Conservation (phyloP, 2,113 vertebrate species). For the Rhineura floridana region DNA sequence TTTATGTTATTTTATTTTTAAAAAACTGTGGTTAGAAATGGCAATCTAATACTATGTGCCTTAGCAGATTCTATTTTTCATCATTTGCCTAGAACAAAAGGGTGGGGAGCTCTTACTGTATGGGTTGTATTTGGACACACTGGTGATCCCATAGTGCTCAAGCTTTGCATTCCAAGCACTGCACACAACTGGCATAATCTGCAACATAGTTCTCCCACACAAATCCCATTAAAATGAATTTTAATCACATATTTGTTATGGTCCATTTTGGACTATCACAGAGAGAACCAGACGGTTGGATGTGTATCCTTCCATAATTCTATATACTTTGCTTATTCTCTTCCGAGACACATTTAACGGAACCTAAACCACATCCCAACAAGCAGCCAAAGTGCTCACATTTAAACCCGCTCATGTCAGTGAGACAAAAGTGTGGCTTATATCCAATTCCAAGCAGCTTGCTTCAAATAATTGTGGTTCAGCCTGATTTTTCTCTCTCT, state of each 20-base stretch:
- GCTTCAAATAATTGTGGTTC: not conserved
- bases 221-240: not conserved
- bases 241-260: not conserved
- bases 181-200: not conserved
- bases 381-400: not conserved
- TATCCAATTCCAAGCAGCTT: not conserved
- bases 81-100: no score
- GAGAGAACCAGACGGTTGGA: not conserved
- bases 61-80: no score
- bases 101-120: no score
- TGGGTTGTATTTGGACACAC: no score
- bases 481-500: not conserved
- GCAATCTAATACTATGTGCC: no score
- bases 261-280: not conserved
- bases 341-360: not conserved
- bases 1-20: no score
- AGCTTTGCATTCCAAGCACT: not conserved
- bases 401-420: not conserved
- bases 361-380: not conserved
- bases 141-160: not conserved
- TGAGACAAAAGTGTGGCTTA: not conserved
- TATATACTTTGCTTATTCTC: not conserved
- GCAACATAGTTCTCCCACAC: not conserved
- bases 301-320: not conserved
- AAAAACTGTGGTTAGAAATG: no score